These are phyloP conservation scores for Drosophila burlai DNA, from an alignment of 1,140 invertebrate species.

Conservation along the genomic window DNA sequence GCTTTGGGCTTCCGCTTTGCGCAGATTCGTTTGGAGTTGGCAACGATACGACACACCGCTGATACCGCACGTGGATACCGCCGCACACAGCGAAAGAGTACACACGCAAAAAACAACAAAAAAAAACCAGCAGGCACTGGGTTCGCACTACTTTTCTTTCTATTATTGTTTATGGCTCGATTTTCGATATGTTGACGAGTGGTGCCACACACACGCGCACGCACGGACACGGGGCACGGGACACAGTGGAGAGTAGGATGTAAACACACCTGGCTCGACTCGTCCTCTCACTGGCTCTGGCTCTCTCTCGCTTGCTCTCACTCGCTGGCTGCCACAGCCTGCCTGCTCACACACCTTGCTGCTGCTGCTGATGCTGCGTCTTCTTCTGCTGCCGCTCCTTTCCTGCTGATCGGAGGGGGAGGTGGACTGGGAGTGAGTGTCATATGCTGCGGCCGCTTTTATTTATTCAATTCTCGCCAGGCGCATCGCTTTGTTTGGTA, in stretches of 20 bases:
- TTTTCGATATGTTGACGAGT: slow-evolving; percentile 19
- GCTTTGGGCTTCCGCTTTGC: slow-evolving; percentile 24
- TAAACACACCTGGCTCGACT: slow-evolving; percentile 39
- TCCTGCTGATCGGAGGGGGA: slow-evolving; percentile 17
- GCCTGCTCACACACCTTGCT: slow-evolving; percentile 14
- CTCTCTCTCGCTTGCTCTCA: slow-evolving; percentile 4
- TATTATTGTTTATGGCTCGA: slow-evolving; percentile 27
- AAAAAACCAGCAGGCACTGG: slow-evolving; percentile 8
- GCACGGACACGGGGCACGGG: slow-evolving; percentile 7
- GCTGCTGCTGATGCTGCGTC: slow-evolving; percentile 2
- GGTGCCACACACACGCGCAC: not conserved
- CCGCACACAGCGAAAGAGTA: slow-evolving; percentile 16
- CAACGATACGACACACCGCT: not conserved
- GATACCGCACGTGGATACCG: slow-evolving; percentile 25
- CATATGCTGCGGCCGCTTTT: slow-evolving; percentile 40
- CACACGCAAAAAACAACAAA: slow-evolving; percentile 25
- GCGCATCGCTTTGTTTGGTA: slow-evolving; percentile 49
- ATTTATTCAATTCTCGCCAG: slow-evolving; percentile 48
- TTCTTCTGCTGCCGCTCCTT: slow-evolving; percentile 23
- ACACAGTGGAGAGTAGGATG: slow-evolving; percentile 30
- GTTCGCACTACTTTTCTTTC: slow-evolving; percentile 10
- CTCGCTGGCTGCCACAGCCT: slow-evolving; percentile 24
- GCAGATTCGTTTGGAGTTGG: slow-evolving; percentile 21
- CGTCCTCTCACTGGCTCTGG: slow-evolving; percentile 15
- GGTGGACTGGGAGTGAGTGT: slow-evolving; percentile 30